Evolutionary conservation across 2,113 vertebrate genomes (phyloP).

Genomic region (Pseudolaguvia tuberculata): DNA sequence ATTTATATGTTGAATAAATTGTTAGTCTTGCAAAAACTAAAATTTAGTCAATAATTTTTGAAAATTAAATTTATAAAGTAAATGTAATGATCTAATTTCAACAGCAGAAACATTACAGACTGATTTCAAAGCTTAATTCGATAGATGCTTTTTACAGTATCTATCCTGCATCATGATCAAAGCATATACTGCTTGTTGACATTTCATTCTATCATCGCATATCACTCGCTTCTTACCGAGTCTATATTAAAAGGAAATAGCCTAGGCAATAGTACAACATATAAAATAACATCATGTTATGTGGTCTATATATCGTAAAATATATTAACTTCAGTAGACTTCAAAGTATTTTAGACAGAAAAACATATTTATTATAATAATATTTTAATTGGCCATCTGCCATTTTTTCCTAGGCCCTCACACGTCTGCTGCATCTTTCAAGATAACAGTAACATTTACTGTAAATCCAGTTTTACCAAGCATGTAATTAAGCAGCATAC

Average conservation of each 20-base stretch:
- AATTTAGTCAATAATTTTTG: too few species aligned
- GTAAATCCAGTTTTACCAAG: neutral
- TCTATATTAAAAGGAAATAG: neutral
- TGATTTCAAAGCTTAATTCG: too few species aligned
- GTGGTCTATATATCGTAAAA: too few species aligned
- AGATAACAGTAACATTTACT: neutral
- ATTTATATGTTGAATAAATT: too few species aligned
- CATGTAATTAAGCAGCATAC: slow-evolving; percentile 7
- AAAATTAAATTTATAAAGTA: too few species aligned
- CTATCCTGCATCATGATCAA: neutral
- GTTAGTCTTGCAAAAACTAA: too few species aligned
- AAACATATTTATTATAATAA: neutral
- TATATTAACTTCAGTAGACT: too few species aligned
- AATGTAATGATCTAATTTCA: neutral
- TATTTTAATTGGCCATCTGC: neutral
- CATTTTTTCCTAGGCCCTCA: neutral
- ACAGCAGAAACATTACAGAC: neutral
- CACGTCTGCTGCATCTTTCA: slow-evolving; percentile 6
- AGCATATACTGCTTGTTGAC: neutral
- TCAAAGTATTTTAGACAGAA: too few species aligned
- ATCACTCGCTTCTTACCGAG: neutral
- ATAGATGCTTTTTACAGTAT: neutral
- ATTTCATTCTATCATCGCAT: neutral
- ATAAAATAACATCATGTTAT: too few species aligned
- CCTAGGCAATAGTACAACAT: neutral